Conservation (phyloP, 2,888 invertebrate species). For the Drosophila fulvimacula region DNA sequence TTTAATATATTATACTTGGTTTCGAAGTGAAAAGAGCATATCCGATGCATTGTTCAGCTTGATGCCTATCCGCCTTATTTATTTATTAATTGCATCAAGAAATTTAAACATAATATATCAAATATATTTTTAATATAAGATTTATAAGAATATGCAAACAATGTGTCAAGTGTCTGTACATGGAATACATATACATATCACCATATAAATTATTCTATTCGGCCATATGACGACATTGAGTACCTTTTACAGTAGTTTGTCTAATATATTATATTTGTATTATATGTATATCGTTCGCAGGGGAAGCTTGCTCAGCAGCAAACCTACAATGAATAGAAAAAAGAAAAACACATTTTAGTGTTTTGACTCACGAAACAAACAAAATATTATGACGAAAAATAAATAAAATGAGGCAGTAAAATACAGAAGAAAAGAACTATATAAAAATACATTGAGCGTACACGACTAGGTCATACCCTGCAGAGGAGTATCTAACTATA, state of each 20-base stretch:
- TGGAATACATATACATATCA: too few relatives aligned
- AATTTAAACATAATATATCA: too few relatives aligned
- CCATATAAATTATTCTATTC: background rate
- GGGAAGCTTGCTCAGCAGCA: slow-evolving; percentile 15
- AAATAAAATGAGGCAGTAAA: slow-evolving; percentile 37
- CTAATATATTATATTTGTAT: too few relatives aligned
- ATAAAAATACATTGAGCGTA: background rate
- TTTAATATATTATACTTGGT: background rate
- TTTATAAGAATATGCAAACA: too few relatives aligned
- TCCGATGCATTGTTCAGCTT: background rate
- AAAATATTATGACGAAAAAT: slow-evolving; percentile 27
- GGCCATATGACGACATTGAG: background rate
- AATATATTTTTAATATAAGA: too few relatives aligned
- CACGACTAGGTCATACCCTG: background rate
- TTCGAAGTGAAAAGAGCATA: background rate
- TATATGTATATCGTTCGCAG: background rate
- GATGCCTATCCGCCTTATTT: too few relatives aligned
- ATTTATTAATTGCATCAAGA: too few relatives aligned
- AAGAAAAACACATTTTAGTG: slow-evolving; percentile 30
- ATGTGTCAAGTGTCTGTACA: too few relatives aligned
- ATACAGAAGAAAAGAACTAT: background rate
- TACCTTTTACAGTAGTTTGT: background rate
- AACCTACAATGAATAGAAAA: slow-evolving; percentile 7
- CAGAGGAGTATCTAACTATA: background rate
- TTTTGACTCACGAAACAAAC: slow-evolving; percentile 36